Base-by-base conservation (phyloP, 2,797 vertebrate species). In the Xyrichtys novacula region DNA sequence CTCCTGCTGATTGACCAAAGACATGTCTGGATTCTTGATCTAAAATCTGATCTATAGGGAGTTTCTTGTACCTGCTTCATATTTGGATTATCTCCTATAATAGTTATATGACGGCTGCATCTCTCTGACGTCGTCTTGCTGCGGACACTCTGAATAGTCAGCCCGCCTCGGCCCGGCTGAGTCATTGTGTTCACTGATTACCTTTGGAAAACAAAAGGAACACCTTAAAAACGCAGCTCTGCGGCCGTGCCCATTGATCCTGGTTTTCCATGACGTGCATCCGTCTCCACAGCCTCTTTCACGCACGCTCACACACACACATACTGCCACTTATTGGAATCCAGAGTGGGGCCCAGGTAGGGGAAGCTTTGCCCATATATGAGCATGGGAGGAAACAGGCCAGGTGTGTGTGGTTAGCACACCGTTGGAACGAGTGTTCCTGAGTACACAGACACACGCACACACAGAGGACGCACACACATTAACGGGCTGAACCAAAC, bases 341-440 rank as follows among this genome's bases (percentile, higher is more conserved):
- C 91, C 88, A 85, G 72, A 65, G 64, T 78, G 85, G 62, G 91
- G 88, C 89, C 91, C 92, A 93, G 93, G 90, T 91, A 91, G 81
- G 71, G 92, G 92, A 93, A 93, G 89, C 79, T 66, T 14, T 91
- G 86, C 83, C 93, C 93, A 94, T 93, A 93, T 95, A 92, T 92
- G 91, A 81, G 80, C 90, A 91, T 8, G 66, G 78, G 80, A 86
- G 87, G 89, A 92, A 84, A 65, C 75, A 80, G 71, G 53, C 86
- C 88, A 91, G 93, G 92, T 89, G 91, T 86, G 85, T 88, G 87
- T 85, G 83, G 79, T 85, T 82, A 75, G 81, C 49, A 58, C 84
- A 80, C 81, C 55, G 50, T 91, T 92, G 87, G 74, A 89, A 85
- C 64, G 39, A 81, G 59, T 23, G 42, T 31, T 89, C 80, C 73